Percentiles rank a stretch among this genome's conserved stretches.
Evolutionary conservation across 2,888 invertebrate species (phyloP).

Genomic region (Dioctria rufipes): DNA sequence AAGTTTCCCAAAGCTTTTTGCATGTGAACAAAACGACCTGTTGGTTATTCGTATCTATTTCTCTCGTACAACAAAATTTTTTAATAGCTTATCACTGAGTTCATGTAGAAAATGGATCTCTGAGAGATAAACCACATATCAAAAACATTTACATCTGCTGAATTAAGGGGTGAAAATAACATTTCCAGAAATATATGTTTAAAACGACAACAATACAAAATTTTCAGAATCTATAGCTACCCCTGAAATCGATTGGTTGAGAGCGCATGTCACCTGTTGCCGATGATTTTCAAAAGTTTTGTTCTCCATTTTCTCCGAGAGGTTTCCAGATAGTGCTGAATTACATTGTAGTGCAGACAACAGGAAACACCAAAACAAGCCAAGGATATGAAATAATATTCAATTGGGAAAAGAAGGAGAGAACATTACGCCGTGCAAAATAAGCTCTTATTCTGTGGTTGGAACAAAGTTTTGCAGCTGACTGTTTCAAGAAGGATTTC

Average conservation of each 20-base stretch:
- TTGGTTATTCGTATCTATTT: slow-evolving; percentile 9
- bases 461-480: no score
- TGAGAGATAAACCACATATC: neutral
- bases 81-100: neutral
- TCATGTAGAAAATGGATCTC: neutral
- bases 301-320: slow-evolving; percentile 8
- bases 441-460: no score
- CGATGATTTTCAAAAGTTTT: neutral
- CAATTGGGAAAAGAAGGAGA: no score
- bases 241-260: slow-evolving; percentile 5
- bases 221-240: neutral
- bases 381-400: no score
- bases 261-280: slow-evolving; percentile 57
- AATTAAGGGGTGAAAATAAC: slow-evolving; percentile 7
- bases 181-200: neutral
- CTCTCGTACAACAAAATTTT: neutral
- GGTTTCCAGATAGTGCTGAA: slow-evolving; percentile 16
- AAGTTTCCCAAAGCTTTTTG: neutral
- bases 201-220: no score
- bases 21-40: slow-evolving; percentile 13
- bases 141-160: neutral
- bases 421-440: no score
- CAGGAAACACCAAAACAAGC: neutral
- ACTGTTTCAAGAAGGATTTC: no score
- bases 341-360: neutral